Base-by-base conservation (phyloP, 30 jellyfish, hydroid and myxozoan genomes). In the Chrysaora quinquecirrha region DNA sequence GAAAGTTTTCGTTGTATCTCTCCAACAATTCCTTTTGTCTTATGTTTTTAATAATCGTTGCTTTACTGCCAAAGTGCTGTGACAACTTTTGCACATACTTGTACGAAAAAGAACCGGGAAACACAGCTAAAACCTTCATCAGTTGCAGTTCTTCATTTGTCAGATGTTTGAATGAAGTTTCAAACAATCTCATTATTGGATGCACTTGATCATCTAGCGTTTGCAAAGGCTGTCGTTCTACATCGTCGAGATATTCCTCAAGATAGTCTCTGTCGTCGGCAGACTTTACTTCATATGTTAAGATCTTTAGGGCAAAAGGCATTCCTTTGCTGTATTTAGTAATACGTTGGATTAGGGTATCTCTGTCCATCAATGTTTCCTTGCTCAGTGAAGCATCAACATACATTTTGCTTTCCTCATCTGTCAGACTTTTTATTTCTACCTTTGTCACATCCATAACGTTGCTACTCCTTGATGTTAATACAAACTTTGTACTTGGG, bases 91-190 rank as follows among this genome's bases (percentile, higher is more conserved):
- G 34, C 7, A 60, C 78, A 43, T 32, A 56, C 0, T 47, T 29
- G 65, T 76, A 76, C 4, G 77, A 54, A 65, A 76, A 76, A 21
- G 52, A 19, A 63, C 78, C 31, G 3, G 87, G 87, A 60, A 76
- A 76, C 47, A 76, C 87, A 30, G 87, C 87, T 27, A 76, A 43
- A 46, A 56, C 1, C 60, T 43, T 20, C 22, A 76, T 4, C 47
- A 76, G 49, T 19, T 20, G 65, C 34, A 25, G 34, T 34, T 76
- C 78, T 2, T 29, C 63, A 19, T 10, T 64, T 3, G 18, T 38
- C 19, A 76, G 28, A 47, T 32, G 61, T 34, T 38, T 38, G 48
- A 62, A 62, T 19, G 74, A 62, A 19, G 34, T 33, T 22, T 62
- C 74, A 18, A 62, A 25, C 74, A 62, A 62, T n/a, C 25, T 31